Base-by-base conservation (phyloP, 2,888 invertebrate genomes). In the Linyphia triangularis region DNA sequence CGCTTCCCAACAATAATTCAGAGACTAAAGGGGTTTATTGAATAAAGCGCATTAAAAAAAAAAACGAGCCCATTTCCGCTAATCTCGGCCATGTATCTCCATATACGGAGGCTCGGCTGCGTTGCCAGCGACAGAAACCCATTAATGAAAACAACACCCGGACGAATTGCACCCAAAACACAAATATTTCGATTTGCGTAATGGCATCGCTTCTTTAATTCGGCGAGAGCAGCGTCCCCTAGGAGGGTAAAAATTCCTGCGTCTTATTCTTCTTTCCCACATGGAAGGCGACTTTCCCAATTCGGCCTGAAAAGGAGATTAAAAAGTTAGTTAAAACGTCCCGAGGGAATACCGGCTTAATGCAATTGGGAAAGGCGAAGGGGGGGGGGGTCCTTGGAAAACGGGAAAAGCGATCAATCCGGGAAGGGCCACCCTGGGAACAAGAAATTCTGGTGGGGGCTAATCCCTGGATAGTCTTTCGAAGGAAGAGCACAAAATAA, bases 301-400 rank as follows among this genome's bases (percentile, higher is more conserved):
- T 67, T 63, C 37, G 37, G 67, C 40, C 84, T 37, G 61, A 16
- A n/a, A n/a, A 75, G 85, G 86, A 75, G 86, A 81, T 81, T 88
- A 88, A 88, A 88, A 88, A 88, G 86, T 88, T 81, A 88, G 81
- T 88, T 88, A 88, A 73, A 81, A 81, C 86, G 67, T 88, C 73
- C 85, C 22, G 9, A 4, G 57, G 65, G 81, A 79, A 59, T 61
- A 40, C 63, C 16, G 70, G 78, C 13, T 57, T 75, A 84, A 84
- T 84, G 73, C 83, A 84, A 75, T 82, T 61, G 70, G 30, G 40
- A 40, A 82, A 67, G 43, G 40, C 16, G n/a, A n/a, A 19, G 30
- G 26, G 28, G 10, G 19, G 5, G 30, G 30, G 30, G 40, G 26
- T 67, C 33, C 51, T 30, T 13, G 51, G 79, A 57, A 86, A 70